Conservation (phyloP, 2,797 vertebrate genomes). For the Tolypeutes matacus region DNA sequence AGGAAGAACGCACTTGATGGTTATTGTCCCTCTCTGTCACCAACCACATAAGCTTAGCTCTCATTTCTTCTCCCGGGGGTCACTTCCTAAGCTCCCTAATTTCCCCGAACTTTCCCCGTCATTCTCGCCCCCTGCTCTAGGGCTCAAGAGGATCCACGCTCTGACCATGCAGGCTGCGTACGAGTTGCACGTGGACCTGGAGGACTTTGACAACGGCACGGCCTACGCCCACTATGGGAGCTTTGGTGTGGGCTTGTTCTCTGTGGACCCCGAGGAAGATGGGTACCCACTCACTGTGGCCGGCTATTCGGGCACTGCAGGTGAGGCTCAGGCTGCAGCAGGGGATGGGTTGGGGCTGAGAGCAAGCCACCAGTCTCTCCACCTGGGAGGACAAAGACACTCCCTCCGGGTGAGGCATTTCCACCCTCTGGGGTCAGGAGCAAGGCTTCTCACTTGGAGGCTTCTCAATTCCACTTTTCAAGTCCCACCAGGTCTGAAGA, state of each 20-base stretch:
- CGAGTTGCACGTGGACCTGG: conserved; percentile 96
- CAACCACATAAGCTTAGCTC: not conserved
- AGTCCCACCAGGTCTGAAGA: not conserved
- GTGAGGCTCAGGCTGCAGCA: conserved; percentile 79
- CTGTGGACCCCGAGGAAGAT: conserved; percentile 96
- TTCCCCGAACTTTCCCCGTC: fast-evolving
- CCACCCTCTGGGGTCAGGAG: not conserved
- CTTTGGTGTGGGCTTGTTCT: conserved; percentile 96
- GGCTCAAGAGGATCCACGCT: conserved; percentile 94
- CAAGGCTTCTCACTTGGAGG: not conserved
- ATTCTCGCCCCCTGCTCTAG: conserved; percentile 77
- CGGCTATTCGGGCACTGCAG: conserved; percentile 96
- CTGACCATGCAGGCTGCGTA: conserved; percentile 96
- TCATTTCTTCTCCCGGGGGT: not conserved
- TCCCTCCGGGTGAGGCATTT: not conserved
- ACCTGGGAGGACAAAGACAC: not conserved
- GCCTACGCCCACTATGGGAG: conserved; percentile 95
- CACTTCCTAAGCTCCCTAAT: fast-evolving
- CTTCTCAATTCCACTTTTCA: not conserved
- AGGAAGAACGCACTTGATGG: fast-evolving
- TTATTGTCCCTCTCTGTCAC: not conserved
- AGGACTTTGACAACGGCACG: conserved; percentile 97
- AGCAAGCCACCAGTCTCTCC: not conserved
- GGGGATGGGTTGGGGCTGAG: not conserved
- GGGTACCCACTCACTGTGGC: conserved; percentile 95